Conservation (phyloP, 2,113 vertebrate species). For the Columba janthina region DNA sequence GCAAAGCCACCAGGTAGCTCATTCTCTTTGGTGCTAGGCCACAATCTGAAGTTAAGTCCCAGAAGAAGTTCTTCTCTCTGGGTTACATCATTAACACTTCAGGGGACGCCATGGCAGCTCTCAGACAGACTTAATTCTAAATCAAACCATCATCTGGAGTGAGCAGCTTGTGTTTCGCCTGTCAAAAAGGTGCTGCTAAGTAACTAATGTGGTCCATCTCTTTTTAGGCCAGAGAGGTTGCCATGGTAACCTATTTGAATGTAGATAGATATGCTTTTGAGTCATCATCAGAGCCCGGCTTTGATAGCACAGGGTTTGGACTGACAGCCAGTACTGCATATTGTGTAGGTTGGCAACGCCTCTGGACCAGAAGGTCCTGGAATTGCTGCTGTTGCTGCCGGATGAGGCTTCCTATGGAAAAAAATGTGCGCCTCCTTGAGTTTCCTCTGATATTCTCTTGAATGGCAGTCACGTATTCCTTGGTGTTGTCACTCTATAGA, state of each 20-base stretch:
- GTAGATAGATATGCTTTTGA: constrained; percentile 47
- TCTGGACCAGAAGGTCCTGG: constrained; percentile 59
- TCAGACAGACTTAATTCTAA: constrained; percentile 30
- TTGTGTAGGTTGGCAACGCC: constrained; percentile 42
- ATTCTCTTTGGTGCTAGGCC: neutral
- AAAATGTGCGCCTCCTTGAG: neutral
- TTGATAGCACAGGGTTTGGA: constrained; percentile 14
- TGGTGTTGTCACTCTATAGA: neutral
- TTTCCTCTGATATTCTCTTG: neutral
- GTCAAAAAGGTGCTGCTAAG: constrained; percentile 66
- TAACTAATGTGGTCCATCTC: constrained; percentile 62
- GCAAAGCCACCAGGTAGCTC: neutral
- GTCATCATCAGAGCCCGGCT: constrained; percentile 37
- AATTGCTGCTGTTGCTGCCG: constrained; percentile 26
- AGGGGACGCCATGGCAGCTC: neutral
- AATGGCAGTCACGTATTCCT: neutral
- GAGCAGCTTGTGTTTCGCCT: constrained; percentile 66
- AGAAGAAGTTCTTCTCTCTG: neutral
- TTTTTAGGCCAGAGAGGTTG: constrained; percentile 61
- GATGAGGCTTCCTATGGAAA: neutral
- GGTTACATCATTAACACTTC: constrained; percentile 1
- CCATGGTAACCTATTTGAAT: constrained; percentile 28
- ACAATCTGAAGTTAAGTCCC: neutral
- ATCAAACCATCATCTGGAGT: constrained; percentile 48
- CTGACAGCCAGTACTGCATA: constrained; percentile 49